A percentile compares a stretch with the other conserved stretches of the same genome.
These are phyloP conservation scores for Cataglyphis hispanica DNA, from an alignment of 1,140 invertebrate species.

Conservation along the genomic window DNA sequence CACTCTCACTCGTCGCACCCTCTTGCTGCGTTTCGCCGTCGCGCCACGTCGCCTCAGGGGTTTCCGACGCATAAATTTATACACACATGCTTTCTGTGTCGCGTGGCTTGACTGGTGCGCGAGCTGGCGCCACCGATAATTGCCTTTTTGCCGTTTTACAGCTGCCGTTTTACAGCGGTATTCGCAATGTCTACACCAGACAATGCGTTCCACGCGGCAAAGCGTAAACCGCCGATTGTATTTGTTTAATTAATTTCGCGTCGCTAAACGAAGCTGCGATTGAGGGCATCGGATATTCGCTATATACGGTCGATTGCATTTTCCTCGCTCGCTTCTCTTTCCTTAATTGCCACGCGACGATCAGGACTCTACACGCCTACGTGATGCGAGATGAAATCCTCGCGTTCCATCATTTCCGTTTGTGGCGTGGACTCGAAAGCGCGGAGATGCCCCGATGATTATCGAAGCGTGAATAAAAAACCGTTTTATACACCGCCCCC, in stretches of 20 bases:
- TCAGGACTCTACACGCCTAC: conserved; percentile 1
- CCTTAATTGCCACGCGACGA: conserved; percentile 2
- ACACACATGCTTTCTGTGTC: background rate
- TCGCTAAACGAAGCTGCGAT: background rate
- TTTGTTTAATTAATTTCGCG: conserved; percentile 24
- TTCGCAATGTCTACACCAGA: background rate
- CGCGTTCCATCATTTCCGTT: conserved; percentile 23
- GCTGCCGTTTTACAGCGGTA: conserved; percentile 13
- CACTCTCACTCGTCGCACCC: conserved; percentile 8
- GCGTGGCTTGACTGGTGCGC: conserved; percentile 22
- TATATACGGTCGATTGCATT: background rate
- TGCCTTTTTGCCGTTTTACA: conserved; percentile 45
- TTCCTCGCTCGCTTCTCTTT: conserved; percentile 19
- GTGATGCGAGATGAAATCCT: conserved; percentile 25
- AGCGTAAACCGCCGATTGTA: background rate
- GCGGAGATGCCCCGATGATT: conserved; percentile 28
- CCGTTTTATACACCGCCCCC: conserved; percentile 43
- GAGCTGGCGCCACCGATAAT: conserved; percentile 49
- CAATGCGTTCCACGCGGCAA: background rate
- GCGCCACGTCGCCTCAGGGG: conserved; percentile 31
- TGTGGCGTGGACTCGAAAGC: conserved; percentile 36
- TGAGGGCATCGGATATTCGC: background rate
- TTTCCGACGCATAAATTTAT: conserved; percentile 45
- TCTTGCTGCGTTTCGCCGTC: conserved; percentile 8
- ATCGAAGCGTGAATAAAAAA: conserved; percentile 32